phyloP scores from a whole-genome alignment of 2,888 invertebrate species.

The Ganaspis brasiliensis region DNA sequence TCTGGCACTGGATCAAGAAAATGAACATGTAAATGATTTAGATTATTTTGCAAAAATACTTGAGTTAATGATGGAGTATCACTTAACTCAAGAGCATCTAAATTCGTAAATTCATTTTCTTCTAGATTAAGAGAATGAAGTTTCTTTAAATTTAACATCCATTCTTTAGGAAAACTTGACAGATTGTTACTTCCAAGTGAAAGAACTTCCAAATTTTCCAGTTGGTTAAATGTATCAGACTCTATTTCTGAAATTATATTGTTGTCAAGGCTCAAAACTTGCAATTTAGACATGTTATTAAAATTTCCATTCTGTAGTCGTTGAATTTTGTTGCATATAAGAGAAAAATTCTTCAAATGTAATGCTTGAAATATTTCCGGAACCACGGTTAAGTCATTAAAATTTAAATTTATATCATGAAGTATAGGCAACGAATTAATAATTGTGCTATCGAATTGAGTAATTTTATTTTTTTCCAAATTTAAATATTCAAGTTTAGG shows the following conservation, averaged over 20 bases:
- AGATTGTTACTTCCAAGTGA: background rate
- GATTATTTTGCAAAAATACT: conserved; percentile 49
- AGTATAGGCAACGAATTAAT: conserved; percentile 39
- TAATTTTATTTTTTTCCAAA: conserved; percentile 39
- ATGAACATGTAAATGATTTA: background rate
- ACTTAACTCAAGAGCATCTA: conserved; percentile 32
- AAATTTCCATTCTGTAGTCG: conserved; percentile 29
- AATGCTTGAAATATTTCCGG: conserved; percentile 43
- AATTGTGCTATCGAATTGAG: conserved; percentile 18
- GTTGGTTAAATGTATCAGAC: background rate
- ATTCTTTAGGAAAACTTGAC: background rate
- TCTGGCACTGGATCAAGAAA: background rate
- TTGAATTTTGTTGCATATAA: conserved; percentile 43
- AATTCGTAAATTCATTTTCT: conserved; percentile 40
- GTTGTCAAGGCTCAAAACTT: conserved; percentile 44
- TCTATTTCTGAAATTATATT: conserved; percentile 36
- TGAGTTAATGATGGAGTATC: conserved; percentile 14
- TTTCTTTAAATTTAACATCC: conserved; percentile 18
- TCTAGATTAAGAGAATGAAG: conserved; percentile 42
- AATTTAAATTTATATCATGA: conserved; percentile 19
- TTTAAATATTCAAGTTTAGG: conserved; percentile 26
- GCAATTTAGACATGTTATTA: conserved; percentile 41
- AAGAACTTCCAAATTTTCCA: background rate
- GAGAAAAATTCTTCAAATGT: conserved; percentile 43
- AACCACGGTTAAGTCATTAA: conserved; percentile 31